Base-by-base conservation (phyloP, 2,888 invertebrate genomes). In the Sphinx pinastri region DNA sequence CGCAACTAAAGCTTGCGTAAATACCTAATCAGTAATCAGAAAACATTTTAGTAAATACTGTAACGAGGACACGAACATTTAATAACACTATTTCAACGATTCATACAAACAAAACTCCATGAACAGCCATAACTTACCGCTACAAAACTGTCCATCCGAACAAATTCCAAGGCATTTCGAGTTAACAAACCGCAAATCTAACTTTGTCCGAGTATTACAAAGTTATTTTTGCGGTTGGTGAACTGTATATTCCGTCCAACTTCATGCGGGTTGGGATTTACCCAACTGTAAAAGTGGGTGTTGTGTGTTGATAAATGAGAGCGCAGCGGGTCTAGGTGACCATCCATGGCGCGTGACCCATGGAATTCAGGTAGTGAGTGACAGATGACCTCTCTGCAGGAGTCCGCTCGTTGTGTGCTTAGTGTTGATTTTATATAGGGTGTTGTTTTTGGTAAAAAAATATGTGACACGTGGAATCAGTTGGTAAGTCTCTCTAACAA, bases 331-430 rank as follows among this genome's bases (percentile, higher is more conserved):
- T 77, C 82, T 79, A 82, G 85, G 86, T 85, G 85, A 80, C 87
- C 88, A 87, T 88, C 84, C 86, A 84, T 70, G 83, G 84, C 84
- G 84, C 84, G 87, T 84, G 87, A 83, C 76, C 78, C 74, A 74
- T 80, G 84, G 91, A 89, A 91, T 91, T 88, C 85, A 85, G 85
- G 86, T 86, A 88, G 79, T 81, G 75, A 75, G 77, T 87, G 89
- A 92, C 83, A 70, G 86, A 92, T 91, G 81, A 77, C 82, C 81
- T 84, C 83, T 82, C 86, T 81, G 77, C 85, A 78, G 80, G 74
- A 77, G 76, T 71, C 76, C 78, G 76, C 77, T 76, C 81, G 79
- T 77, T 79, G 82, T 80, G 79, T 76, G 79, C 73, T 76, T 74
- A 76, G 69, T 73, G 71, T 75, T 74, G 71, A 75, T 72, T 75